Base-by-base conservation (phyloP, 2,888 invertebrate species). In the Cabera pusaria region DNA sequence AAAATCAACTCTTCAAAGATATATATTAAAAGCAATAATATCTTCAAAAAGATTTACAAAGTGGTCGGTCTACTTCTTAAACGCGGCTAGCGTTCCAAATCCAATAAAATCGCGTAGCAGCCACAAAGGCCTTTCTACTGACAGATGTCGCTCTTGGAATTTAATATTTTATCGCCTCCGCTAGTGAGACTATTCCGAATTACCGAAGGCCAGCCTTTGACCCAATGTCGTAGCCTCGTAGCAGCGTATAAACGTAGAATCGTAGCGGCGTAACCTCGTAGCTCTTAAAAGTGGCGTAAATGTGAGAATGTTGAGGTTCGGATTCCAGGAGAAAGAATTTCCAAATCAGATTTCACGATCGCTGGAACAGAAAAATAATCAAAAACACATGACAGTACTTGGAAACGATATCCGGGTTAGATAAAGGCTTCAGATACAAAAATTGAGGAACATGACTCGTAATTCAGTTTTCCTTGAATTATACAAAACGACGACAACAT, bases 121-220 rank as follows among this genome's bases (percentile, higher is more conserved):
- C 49, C 65, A 69, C 65, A 71, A 72, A 66, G 57, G 60, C 57
- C 53, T 44, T 42, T 42, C 37, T 56, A 51, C 60, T 71, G 70
- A 68, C 66, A 66, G 60, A 68, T 60, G 59, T 67, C 65, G 56
- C 47, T 49, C 40, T 6, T 12, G 61, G 71, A 72, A 73, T 73
- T 73, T 71, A 72, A 73, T 73, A 73, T 71, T 70, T 72, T 63
- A 64, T 59, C 53, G 49, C 55, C 35, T 34, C 19, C 34, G 47
- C 47, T 44, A 49, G 49, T 46, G 54, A 49, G 56, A 56, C 49
- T 54, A 56, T 53, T 57, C 44, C 26, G 48, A 52, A 51, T 59
- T 51, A 59, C 41, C 26, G 35, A 23, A 39, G 9, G 19, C 21
- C 24, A 31, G 23, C 38, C 34, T 47, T 41, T 44, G 39, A 50